These are phyloP conservation scores for Myocastor coypus DNA, from an alignment of 2,113 vertebrate species.

Conservation along the genomic window DNA sequence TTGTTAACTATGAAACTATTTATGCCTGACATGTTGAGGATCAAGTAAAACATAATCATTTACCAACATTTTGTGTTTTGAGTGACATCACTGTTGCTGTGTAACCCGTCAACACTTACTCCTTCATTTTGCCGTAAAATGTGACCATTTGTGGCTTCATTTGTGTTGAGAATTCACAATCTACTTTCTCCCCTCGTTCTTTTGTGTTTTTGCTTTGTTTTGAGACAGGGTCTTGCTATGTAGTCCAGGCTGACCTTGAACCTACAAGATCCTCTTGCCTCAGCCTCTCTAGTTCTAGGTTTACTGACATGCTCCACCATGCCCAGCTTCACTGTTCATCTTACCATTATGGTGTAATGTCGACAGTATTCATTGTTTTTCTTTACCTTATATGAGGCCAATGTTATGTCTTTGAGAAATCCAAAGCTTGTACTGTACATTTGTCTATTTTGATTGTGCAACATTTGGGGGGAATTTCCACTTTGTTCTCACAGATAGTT, in stretches of 20 bases:
- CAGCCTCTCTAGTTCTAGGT: too few species aligned
- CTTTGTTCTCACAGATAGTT: background rate
- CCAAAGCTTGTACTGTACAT: background rate
- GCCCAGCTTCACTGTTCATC: too few species aligned
- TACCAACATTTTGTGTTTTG: background rate
- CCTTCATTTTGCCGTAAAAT: background rate
- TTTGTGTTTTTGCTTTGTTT: background rate
- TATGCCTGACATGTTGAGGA: background rate
- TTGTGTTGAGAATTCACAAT: background rate
- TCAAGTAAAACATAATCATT: background rate
- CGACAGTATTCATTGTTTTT: background rate
- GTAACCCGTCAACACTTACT: background rate
- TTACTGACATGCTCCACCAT: too few species aligned
- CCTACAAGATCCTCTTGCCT: too few species aligned
- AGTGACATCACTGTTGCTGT: background rate
- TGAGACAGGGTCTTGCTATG: too few species aligned
- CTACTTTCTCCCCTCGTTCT: background rate
- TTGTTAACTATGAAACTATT: background rate
- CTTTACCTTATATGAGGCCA: background rate
- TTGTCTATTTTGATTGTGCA: background rate
- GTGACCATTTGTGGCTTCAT: background rate
- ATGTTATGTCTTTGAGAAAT: background rate
- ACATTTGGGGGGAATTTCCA: background rate
- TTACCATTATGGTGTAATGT: too few species aligned
- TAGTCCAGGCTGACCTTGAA: too few species aligned